These are phyloP conservation scores for Catocala sponsa DNA, from an alignment of 2,888 invertebrate species.

Conservation along the genomic window DNA sequence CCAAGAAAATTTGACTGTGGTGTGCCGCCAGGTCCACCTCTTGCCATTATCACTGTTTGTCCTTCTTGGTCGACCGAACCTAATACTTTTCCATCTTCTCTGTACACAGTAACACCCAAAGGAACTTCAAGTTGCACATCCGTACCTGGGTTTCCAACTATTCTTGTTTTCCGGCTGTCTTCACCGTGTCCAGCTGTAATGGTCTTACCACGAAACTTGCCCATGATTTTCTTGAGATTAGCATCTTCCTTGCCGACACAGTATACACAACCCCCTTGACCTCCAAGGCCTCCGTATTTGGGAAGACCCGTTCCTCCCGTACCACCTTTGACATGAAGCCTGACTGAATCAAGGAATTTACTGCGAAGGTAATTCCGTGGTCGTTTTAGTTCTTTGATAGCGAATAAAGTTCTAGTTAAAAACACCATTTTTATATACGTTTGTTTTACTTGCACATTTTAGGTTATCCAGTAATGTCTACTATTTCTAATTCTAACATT, in stretches of 20 bases:
- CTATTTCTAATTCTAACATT: no score
- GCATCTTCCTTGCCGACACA: conserved; percentile 90
- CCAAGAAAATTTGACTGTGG: conserved; percentile 93
- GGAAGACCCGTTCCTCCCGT: conserved; percentile 92
- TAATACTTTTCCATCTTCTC: conserved; percentile 89
- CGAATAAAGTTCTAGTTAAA: conserved; percentile 76
- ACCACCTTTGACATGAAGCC: conserved; percentile 94
- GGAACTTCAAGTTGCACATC: conserved; percentile 93
- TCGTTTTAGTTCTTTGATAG: conserved; percentile 78
- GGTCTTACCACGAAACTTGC: conserved; percentile 86
- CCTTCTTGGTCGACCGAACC: conserved; percentile 93
- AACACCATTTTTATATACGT: conserved; percentile 78
- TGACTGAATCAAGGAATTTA: conserved; percentile 93
- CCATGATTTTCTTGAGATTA: conserved; percentile 85
- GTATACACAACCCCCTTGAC: conserved; percentile 96
- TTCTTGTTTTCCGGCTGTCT: conserved; percentile 91
- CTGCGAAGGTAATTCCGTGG: conserved; percentile 85
- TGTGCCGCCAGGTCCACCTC: conserved; percentile 95
- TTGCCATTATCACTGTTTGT: conserved; percentile 91
- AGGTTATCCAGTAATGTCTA: conserved; percentile 5
- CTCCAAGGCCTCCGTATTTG: conserved; percentile 96
- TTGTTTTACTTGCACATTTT: conserved; percentile 4
- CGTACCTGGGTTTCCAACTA: conserved; percentile 92
- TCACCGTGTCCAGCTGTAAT: conserved; percentile 91
- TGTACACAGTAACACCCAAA: conserved; percentile 92